Percentiles rank a stretch among this genome's conserved stretches.
Conservation (phyloP, 1,140 invertebrate species). For the Branchinecta lindahli region DNA sequence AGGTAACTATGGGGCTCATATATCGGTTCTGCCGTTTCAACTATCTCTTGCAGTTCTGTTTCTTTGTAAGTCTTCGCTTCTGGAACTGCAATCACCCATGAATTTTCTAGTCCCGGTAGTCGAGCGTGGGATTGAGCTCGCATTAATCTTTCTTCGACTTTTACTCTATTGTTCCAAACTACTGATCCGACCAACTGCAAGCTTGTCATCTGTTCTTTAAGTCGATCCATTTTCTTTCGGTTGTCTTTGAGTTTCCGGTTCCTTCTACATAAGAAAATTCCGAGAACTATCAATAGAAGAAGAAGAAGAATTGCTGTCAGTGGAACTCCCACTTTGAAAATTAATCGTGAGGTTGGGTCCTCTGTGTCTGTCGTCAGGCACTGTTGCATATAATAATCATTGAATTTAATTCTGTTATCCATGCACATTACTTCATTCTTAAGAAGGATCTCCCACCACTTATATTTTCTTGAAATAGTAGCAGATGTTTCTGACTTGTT, state of each 20-base stretch:
- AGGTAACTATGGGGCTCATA: constrained; percentile 1
- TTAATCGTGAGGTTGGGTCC: background rate
- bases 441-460: too few relatives aligned
- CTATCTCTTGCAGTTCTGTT: constrained; percentile 64
- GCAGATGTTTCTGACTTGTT: too few relatives aligned
- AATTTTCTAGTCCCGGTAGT: background rate
- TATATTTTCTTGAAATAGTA: too few relatives aligned
- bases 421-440: too few relatives aligned
- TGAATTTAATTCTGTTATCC: too few relatives aligned
- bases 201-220: background rate
- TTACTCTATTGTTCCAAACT: background rate
- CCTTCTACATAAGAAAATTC: background rate
- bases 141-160: background rate
- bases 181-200: background rate
- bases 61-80: constrained; percentile 50
- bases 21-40: constrained; percentile 58
- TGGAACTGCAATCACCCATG: background rate
- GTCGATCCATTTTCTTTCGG: background rate
- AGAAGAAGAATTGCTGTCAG: background rate
- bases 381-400: too few relatives aligned
- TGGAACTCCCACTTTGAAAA: background rate
- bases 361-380: too few relatives aligned
- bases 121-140: background rate
- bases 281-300: background rate
- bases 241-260: background rate